A percentile compares a stretch with the other conserved stretches of the same genome.
These are phyloP conservation scores for Forpus xanthops DNA, from an alignment of 2,797 vertebrate genomes.

Conservation along the genomic window DNA sequence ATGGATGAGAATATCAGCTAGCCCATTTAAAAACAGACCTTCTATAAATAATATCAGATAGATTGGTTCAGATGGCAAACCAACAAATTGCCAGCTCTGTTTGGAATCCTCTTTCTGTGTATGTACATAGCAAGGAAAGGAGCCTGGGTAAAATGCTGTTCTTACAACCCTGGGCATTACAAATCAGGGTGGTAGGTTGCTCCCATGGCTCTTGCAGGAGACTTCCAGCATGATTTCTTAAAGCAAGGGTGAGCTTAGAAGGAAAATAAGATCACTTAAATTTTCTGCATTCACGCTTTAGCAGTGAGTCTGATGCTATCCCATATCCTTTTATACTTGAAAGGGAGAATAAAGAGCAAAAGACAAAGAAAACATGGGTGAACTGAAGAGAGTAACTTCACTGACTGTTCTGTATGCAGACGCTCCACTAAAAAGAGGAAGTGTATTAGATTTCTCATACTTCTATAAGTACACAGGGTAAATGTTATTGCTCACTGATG, in stretches of 20 bases:
- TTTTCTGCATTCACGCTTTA: background rate
- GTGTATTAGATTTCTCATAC: background rate
- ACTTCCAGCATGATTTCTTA: background rate
- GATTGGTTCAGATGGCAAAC: conserved; percentile 28
- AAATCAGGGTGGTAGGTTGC: background rate
- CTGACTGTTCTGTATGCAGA: background rate
- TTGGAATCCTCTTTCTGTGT: background rate
- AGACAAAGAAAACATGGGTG: background rate
- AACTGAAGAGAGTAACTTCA: background rate
- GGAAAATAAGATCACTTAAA: background rate
- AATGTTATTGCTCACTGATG: background rate
- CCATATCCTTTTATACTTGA: background rate
- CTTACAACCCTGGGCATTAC: background rate
- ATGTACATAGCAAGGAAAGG: background rate
- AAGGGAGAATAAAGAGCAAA: background rate
- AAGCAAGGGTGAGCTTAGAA: background rate
- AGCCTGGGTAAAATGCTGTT: background rate
- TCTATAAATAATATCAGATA: conserved; percentile 53
- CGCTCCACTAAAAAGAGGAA: background rate
- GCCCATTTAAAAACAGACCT: conserved; percentile 6
- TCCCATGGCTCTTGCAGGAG: background rate
- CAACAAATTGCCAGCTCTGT: background rate
- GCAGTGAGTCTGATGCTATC: background rate
- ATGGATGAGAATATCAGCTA: conserved; percentile 4
- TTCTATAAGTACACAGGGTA: background rate